phyloP scores from a whole-genome alignment of 2,888 invertebrate genomes.

The Gymnosoma rotundatum region DNA sequence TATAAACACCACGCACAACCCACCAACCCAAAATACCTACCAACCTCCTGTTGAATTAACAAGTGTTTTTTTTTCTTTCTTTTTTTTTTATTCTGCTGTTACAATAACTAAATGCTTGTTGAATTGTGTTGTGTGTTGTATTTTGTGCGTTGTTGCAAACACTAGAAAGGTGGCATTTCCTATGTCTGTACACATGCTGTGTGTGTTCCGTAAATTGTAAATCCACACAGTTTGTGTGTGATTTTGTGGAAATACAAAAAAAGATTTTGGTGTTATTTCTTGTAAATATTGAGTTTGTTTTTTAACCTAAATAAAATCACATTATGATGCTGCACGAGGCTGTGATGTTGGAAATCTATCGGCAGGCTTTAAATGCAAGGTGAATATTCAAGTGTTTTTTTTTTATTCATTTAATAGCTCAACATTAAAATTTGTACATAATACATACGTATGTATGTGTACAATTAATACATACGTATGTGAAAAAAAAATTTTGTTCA shows the following conservation, averaged over 20 bases:
- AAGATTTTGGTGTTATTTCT: neutral
- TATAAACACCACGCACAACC: conserved; percentile 5
- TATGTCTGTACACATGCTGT: conserved; percentile 47
- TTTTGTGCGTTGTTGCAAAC: conserved; percentile 46
- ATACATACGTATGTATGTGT: no score
- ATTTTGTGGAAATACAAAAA: conserved; percentile 24
- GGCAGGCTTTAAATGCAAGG: conserved; percentile 82
- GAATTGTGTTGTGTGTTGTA: conserved; percentile 54
- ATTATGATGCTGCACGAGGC: conserved; percentile 83
- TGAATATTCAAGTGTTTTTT: conserved; percentile 72
- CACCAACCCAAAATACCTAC: neutral
- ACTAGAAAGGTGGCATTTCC: conserved; percentile 45
- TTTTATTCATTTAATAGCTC: no score
- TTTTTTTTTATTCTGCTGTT: neutral
- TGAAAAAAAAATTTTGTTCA: no score
- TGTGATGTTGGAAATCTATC: conserved; percentile 83
- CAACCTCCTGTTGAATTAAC: conserved; percentile 65
- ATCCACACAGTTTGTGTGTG: conserved; percentile 33
- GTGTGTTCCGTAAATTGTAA: conserved; percentile 25
- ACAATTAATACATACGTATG: no score
- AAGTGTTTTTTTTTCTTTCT: conserved; percentile 32
- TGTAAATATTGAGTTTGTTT: conserved; percentile 24
- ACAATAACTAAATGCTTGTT: conserved; percentile 66
- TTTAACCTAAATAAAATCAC: conserved; percentile 42
- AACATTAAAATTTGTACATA: no score